Evolutionary conservation across 2,113 vertebrate species (phyloP), one percentile per base, ranked within the genome.

Genomic region (Sinocyclocheilus anshuiensis): DNA sequence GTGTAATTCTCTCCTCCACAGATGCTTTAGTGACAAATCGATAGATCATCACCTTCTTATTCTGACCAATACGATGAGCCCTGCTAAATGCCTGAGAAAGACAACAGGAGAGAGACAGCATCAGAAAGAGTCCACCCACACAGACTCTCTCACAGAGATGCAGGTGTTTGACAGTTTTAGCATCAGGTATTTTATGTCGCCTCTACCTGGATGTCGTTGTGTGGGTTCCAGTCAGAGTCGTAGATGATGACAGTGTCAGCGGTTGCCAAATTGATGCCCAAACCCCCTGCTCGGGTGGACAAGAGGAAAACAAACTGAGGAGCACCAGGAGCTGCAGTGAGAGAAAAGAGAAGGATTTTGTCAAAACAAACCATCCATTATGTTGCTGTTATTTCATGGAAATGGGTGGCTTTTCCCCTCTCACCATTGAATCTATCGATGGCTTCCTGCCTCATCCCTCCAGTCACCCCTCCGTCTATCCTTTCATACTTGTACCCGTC

Each of bases 11-110:
- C 89, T 99, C 98, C 89, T 99, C 98, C 87, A 99, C 98, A 36
- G 98, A 99, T 0, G 98, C 98, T 87, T 98, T 97, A 57, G 98
- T 99, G 89, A 99, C 98, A 87, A 99, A 99, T 72, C 98, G 97
- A 91, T 99, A 99, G 86, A 99, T 99, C 98, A 99, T 99, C 89
- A 99, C 98, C 90, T 99, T 99, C 93, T 96, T 97, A 93, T 99
- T 99, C 90, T 99, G 98, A 69, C 98, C 98, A 86, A 99, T 99
- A 89, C 98, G 97, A 87, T 99, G 98, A 89, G 98, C 98, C 92
- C 98, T 96, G 92, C 98, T 99, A 93, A 99, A 99, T 0, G 98
- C 98, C 98, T 99, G 80, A 55, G 86, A 67, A 13, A 82, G 10
- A 79, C 10, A 16, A 39, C 8, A 9, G 18, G 71, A 53, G 13